A percentile compares a stretch with the other conserved stretches of the same genome.
Conservation (phyloP, 2,888 invertebrate species). For the Sialis lutaria region DNA sequence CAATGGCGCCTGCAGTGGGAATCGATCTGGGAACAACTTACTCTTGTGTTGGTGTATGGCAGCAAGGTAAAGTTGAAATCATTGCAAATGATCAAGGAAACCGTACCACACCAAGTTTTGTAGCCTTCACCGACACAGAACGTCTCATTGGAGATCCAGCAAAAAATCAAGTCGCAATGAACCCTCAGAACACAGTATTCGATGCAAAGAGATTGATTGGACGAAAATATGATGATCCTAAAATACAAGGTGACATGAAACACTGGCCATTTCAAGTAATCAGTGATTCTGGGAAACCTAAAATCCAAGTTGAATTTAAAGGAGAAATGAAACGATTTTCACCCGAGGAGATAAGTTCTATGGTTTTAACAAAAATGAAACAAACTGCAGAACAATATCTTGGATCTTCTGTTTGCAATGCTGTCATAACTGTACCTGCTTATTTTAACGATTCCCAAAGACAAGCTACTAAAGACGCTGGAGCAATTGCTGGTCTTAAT, state of each 20-base stretch:
- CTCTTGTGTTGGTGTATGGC: constrained; percentile 75
- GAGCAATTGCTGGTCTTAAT: constrained; percentile 44
- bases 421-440: constrained; percentile 63
- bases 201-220: constrained; percentile 46
- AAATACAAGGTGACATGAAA: constrained; percentile 57
- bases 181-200: constrained; percentile 52
- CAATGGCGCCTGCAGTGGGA: constrained; percentile 35
- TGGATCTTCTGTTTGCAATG: constrained; percentile 44
- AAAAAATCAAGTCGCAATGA: constrained; percentile 48
- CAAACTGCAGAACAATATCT: constrained; percentile 56
- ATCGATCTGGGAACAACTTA: constrained; percentile 81
- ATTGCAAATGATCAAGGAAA: constrained; percentile 52
- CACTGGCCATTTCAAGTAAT: constrained; percentile 61
- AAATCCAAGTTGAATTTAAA: constrained; percentile 42
- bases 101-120: constrained; percentile 54
- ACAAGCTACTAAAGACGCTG: constrained; percentile 55
- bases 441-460: constrained; percentile 53
- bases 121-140: constrained; percentile 48
- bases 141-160: constrained; percentile 47
- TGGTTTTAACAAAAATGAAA: constrained; percentile 40
- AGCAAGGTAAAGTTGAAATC: constrained; percentile 59
- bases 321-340: constrained; percentile 44
- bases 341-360: constrained; percentile 54
- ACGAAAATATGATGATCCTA: constrained; percentile 47
- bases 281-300: constrained; percentile 40